Percentiles rank a stretch among this genome's conserved stretches.
phyloP scores from a whole-genome alignment of 2,113 vertebrate species.

The Eidolon helvum region DNA sequence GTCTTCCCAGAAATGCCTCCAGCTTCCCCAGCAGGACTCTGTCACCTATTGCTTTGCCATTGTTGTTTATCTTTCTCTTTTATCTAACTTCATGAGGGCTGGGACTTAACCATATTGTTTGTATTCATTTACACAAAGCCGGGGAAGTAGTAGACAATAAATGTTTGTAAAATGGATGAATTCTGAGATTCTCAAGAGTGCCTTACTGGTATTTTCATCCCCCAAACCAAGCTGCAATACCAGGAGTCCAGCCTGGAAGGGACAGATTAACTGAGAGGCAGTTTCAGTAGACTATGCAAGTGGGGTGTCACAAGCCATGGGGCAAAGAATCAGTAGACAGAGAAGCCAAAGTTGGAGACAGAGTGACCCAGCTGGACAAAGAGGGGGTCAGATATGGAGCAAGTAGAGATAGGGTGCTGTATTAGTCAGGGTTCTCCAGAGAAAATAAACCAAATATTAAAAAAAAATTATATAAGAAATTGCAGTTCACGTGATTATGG shows the following conservation, averaged over 20 bases:
- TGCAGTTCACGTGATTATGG: not conserved
- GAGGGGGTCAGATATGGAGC: not conserved
- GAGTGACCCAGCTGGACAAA: not conserved
- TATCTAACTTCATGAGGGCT: not conserved
- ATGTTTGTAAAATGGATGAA: not conserved
- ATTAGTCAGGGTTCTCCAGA: not conserved
- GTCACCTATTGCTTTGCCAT: not conserved
- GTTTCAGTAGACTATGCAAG: not conserved
- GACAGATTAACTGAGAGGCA: not conserved
- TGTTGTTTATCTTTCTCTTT: slow-evolving; percentile 10
- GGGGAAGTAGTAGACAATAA: not conserved
- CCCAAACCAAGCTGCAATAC: not conserved
- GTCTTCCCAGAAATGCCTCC: not conserved
- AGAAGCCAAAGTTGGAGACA: not conserved
- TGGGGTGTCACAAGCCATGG: not conserved
- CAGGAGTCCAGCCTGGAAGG: not conserved
- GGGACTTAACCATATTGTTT: not conserved
- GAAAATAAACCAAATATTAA: not conserved
- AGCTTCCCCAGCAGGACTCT: not conserved
- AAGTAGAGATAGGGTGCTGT: not conserved
- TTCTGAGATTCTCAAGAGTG: not conserved
- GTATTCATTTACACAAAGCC: not conserved
- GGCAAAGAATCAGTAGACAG: not conserved
- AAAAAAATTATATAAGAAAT: not conserved
- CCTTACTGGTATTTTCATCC: not conserved